phyloP scores from a whole-genome alignment of 2,113 vertebrate genomes.

The Melanerpes formicivorus region DNA sequence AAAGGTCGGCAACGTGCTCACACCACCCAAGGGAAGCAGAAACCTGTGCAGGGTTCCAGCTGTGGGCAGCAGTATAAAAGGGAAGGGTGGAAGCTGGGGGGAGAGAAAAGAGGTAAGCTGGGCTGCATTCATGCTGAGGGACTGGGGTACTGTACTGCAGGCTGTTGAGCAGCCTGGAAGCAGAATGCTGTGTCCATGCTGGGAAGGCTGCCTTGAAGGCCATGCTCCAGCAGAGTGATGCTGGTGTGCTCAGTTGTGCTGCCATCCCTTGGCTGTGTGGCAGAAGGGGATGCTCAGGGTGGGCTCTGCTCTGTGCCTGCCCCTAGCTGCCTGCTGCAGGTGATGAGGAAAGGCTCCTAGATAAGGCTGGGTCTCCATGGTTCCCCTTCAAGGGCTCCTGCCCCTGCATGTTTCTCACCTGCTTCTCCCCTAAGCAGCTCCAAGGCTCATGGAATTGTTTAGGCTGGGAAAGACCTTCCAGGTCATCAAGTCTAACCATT shows the following conservation, averaged over 20 bases:
- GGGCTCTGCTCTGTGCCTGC: neutral
- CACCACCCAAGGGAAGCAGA: neutral
- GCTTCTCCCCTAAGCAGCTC: too few relatives aligned
- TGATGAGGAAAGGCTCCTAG: neutral
- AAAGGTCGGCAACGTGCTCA: neutral
- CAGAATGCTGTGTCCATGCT: too few relatives aligned
- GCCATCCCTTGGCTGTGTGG: neutral
- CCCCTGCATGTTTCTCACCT: neutral
- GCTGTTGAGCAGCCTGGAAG: neutral
- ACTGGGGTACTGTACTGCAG: neutral
- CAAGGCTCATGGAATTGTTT: too few relatives aligned
- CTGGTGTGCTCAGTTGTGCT: neutral
- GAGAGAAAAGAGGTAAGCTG: neutral
- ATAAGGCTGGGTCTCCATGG: too few relatives aligned
- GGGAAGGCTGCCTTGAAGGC: neutral
- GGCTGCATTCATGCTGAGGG: neutral
- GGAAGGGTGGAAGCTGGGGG: neutral
- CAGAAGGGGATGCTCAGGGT: neutral
- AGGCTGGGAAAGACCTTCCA: too few relatives aligned
- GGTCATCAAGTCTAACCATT: too few relatives aligned
- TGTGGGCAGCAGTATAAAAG: neutral
- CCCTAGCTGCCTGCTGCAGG: neutral
- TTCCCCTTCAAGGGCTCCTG: too few relatives aligned
- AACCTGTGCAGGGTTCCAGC: neutral
- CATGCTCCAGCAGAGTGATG: rapidly evolving